A percentile compares a stretch with the other conserved stretches of the same genome.
Conservation (phyloP, 2,888 invertebrate species). For the Nephrotoma flavescens region DNA sequence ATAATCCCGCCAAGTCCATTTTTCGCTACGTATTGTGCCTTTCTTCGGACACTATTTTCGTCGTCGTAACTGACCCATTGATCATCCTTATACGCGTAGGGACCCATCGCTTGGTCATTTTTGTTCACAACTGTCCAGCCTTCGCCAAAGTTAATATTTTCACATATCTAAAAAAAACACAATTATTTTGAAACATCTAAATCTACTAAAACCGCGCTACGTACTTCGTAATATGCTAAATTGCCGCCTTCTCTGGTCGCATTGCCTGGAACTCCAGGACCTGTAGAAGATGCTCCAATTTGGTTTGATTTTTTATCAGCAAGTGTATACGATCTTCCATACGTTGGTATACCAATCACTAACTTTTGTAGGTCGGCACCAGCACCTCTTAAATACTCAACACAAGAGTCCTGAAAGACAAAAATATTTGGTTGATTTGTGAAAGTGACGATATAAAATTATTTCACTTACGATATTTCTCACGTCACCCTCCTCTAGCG, state of each 20-base stretch:
- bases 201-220: slow-evolving; percentile 5
- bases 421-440: background rate
- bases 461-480: slow-evolving; percentile 49
- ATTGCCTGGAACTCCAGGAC: slow-evolving; percentile 80
- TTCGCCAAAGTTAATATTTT: slow-evolving; percentile 51
- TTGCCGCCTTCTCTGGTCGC: slow-evolving; percentile 87
- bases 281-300: slow-evolving; percentile 74
- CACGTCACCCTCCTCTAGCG: slow-evolving; percentile 47
- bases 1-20: slow-evolving; percentile 63
- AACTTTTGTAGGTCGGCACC: slow-evolving; percentile 69
- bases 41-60: slow-evolving; percentile 62
- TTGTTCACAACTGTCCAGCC: slow-evolving; percentile 75
- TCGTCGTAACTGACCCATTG: slow-evolving; percentile 95
- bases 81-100: slow-evolving; percentile 71
- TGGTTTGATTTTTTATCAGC: slow-evolving; percentile 72
- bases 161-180: slow-evolving; percentile 54
- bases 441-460: slow-evolving; percentile 30
- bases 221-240: slow-evolving; percentile 80
- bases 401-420: slow-evolving; percentile 58
- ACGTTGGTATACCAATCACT: slow-evolving; percentile 76
- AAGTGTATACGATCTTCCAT: slow-evolving; percentile 78
- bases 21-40: slow-evolving; percentile 73
- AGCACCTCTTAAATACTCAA: slow-evolving; percentile 62
- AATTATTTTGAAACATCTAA: background rate
- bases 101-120: slow-evolving; percentile 71